phyloP scores from a whole-genome alignment of 2,888 invertebrate genomes.

The Myopa tessellatipennis region DNA sequence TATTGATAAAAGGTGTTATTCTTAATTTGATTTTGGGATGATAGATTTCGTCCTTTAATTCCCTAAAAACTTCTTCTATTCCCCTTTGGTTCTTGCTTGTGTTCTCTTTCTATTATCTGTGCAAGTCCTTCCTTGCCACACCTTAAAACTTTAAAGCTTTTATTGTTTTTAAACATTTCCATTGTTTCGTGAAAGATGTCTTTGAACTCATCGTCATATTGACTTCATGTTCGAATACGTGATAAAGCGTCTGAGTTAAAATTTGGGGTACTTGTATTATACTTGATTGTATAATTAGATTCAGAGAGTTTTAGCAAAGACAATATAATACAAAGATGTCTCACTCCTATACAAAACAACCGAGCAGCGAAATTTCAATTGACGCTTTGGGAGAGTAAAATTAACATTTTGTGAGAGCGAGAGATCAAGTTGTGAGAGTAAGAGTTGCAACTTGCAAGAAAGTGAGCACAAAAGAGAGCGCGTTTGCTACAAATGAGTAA shows the following conservation, averaged over 20 bases:
- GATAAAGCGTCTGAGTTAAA: slow-evolving; percentile 40
- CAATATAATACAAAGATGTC: too few relatives aligned
- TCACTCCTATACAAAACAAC: too few relatives aligned
- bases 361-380: too few relatives aligned
- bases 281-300: slow-evolving; percentile 42
- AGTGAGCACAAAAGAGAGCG: too few relatives aligned
- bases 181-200: neutral
- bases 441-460: too few relatives aligned
- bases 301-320: slow-evolving; percentile 25
- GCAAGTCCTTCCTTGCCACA: neutral
- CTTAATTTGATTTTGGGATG: slow-evolving; percentile 15
- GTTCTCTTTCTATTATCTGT: slow-evolving; percentile 13
- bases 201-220: neutral
- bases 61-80: slow-evolving; percentile 5
- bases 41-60: slow-evolving; percentile 19
- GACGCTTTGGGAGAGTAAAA: too few relatives aligned
- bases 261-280: slow-evolving; percentile 31
- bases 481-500: too few relatives aligned
- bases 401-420: too few relatives aligned
- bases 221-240: slow-evolving; percentile 30
- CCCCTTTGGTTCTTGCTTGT: slow-evolving; percentile 12
- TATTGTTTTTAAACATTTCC: neutral
- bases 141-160: neutral
- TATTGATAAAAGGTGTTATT: slow-evolving; percentile 42
- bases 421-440: too few relatives aligned